These are phyloP conservation scores for Micromesistius poutassou DNA, from an alignment of 2,797 vertebrate species.

Conservation along the genomic window DNA sequence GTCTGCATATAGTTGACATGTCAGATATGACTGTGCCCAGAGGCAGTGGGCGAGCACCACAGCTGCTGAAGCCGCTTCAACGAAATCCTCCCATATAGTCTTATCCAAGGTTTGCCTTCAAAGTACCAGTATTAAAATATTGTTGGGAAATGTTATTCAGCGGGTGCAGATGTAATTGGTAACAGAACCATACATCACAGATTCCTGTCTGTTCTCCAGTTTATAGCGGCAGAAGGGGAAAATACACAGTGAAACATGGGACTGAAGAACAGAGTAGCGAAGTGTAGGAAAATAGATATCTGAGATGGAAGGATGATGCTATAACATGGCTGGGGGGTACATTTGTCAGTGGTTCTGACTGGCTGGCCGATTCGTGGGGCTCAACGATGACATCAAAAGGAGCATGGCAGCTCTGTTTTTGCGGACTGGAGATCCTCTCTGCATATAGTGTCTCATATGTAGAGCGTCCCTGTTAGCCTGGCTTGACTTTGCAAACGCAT, in stretches of 20 bases:
- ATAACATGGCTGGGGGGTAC: neutral
- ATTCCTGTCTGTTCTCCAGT: slow-evolving; percentile 20
- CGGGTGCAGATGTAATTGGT: neutral
- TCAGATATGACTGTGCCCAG: slow-evolving; percentile 35
- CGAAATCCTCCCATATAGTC: neutral
- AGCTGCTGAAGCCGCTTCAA: slow-evolving; percentile 31
- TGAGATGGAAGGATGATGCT: neutral
- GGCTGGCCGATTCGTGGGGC: neutral
- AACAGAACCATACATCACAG: slow-evolving; percentile 4
- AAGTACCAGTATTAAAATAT: neutral
- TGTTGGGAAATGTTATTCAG: neutral
- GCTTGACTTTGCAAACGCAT: neutral
- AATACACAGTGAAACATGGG: slow-evolving; percentile 13
- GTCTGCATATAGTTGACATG: slow-evolving; percentile 38
- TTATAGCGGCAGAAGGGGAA: slow-evolving; percentile 28
- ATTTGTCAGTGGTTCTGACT: neutral
- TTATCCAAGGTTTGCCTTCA: neutral
- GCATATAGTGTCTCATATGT: neutral
- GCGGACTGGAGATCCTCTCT: neutral
- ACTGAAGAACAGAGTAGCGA: neutral
- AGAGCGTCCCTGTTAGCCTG: neutral
- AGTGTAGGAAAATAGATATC: neutral
- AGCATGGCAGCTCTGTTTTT: neutral
- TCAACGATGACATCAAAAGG: neutral
- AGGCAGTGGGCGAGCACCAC: slow-evolving; percentile 33